Evolutionary conservation across 1,140 invertebrate genomes (phyloP).

Genomic region (Aphaenogaster rudis): DNA sequence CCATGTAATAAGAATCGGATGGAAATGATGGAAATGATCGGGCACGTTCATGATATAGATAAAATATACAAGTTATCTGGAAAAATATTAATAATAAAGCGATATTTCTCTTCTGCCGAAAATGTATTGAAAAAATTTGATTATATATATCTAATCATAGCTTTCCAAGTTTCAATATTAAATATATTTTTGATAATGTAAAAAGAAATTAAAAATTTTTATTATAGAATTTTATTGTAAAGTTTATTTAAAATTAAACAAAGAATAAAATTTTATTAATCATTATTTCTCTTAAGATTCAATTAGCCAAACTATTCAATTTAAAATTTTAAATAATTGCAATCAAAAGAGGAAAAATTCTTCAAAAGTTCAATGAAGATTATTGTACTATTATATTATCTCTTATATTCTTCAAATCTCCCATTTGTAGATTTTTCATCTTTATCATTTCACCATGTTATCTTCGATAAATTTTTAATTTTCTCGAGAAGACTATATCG

Average conservation of each 20-base stretch:
- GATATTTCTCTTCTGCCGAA: neutral
- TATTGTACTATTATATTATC: conserved; percentile 5
- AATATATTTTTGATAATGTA: neutral
- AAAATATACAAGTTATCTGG: neutral
- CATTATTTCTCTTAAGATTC: neutral
- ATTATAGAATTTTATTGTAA: neutral
- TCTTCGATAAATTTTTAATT: conserved; percentile 38
- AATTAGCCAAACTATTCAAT: neutral
- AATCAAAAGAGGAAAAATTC: neutral
- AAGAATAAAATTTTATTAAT: neutral
- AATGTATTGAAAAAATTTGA: conserved; percentile 1
- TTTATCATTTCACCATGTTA: neutral
- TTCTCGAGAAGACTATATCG: conserved; percentile 21
- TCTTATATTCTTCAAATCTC: neutral
- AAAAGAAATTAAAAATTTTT: neutral
- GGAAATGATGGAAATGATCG: conserved; percentile 1
- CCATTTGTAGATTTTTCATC: neutral
- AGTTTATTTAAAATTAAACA: neutral
- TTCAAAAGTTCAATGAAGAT: neutral
- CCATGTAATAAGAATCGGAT: conserved; percentile 4
- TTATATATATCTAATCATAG: neutral
- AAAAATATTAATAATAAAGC: neutral
- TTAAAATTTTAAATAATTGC: neutral
- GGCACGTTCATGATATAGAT: neutral
- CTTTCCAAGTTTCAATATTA: neutral